phyloP scores from a whole-genome alignment of 2,888 invertebrate species.

The Ennomos quercinarius region DNA sequence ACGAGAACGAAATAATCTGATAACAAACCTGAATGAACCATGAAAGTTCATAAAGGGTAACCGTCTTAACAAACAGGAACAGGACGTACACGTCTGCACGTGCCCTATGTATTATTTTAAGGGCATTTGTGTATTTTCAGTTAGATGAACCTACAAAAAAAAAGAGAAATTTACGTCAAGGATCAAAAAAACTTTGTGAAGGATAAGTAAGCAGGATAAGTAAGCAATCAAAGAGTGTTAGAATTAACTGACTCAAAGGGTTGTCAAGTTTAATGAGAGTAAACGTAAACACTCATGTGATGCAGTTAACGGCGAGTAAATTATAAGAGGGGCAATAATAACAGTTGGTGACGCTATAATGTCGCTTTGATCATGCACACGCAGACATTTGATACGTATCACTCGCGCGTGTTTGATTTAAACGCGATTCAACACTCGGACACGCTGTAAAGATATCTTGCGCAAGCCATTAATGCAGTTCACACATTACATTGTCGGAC shows the following conservation, averaged over 20 bases:
- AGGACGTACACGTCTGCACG: too few relatives aligned
- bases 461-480: conserved; percentile 20
- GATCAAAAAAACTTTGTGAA: conserved; percentile 21
- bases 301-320: conserved; percentile 34
- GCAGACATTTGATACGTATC: conserved; percentile 55
- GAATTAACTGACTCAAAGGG: conserved; percentile 35
- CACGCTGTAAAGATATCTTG: conserved; percentile 33
- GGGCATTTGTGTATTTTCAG: too few relatives aligned
- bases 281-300: conserved; percentile 38
- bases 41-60: conserved; percentile 31
- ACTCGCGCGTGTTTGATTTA: conserved; percentile 49
- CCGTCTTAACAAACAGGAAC: conserved; percentile 33
- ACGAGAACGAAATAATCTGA: conserved; percentile 38
- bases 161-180: conserved; percentile 24
- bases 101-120: too few relatives aligned
- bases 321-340: conserved; percentile 34
- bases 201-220: conserved; percentile 31
- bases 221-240: conserved; percentile 28
- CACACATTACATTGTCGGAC: conserved; percentile 13
- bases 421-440: conserved; percentile 47
- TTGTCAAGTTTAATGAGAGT: conserved; percentile 35
- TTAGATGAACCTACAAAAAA: too few relatives aligned
- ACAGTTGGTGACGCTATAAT: conserved; percentile 37
- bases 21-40: conserved; percentile 33
- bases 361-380: conserved; percentile 41